A percentile compares a stretch with the other conserved stretches of the same genome.
These are phyloP conservation scores for Psittacula cyanocephala DNA, from an alignment of 2,113 vertebrate genomes.

Conservation along the genomic window DNA sequence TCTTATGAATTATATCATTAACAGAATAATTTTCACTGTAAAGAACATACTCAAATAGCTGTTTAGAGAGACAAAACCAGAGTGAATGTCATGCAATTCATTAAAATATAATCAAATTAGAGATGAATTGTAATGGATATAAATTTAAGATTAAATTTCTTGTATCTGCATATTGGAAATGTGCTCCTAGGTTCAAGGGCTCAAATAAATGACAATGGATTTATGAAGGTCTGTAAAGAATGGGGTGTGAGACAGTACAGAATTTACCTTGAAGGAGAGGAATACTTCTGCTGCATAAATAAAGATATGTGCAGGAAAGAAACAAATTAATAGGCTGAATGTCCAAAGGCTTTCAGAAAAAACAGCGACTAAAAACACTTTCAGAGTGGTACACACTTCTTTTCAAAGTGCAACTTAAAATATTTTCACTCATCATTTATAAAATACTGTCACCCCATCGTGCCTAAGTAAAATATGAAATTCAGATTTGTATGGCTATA, in stretches of 20 bases:
- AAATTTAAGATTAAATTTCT: not conserved
- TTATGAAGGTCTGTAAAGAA: constrained; percentile 39
- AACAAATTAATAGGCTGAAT: constrained; percentile 46
- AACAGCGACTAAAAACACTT: not conserved
- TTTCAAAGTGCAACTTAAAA: not conserved
- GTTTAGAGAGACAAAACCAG: not conserved
- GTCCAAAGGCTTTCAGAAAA: not conserved
- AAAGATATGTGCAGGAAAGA: constrained; percentile 56
- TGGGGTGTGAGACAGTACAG: not conserved
- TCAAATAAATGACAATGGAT: constrained; percentile 25
- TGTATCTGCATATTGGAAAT: not conserved
- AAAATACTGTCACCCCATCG: not conserved
- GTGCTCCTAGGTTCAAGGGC: not conserved
- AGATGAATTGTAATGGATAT: not conserved
- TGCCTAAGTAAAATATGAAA: not conserved
- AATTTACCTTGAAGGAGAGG: constrained; percentile 62
- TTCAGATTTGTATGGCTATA: not conserved
- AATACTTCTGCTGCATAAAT: constrained; percentile 64
- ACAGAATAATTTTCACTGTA: not conserved
- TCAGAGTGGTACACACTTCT: not conserved
- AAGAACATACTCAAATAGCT: not conserved
- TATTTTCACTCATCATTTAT: not conserved
- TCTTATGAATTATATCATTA: not conserved
- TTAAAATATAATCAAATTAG: not conserved
- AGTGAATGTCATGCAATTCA: not conserved